Evolutionary conservation across 2,888 invertebrate species (phyloP).

Genomic region (Buathra laborator): DNA sequence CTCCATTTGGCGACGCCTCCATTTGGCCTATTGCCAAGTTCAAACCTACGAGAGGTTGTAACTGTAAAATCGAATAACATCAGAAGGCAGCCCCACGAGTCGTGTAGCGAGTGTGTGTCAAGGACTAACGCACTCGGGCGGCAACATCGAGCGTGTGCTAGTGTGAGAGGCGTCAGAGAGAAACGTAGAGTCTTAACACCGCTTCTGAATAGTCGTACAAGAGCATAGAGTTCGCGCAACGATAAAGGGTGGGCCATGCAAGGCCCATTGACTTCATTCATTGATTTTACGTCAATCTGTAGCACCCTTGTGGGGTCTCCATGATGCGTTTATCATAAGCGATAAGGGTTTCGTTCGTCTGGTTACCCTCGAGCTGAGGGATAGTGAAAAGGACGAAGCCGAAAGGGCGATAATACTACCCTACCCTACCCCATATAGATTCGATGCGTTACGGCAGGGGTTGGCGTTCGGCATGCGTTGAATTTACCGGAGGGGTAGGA

Average conservation of each 20-base stretch:
- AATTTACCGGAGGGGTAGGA: slow-evolving; percentile 40
- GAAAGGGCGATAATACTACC: slow-evolving; percentile 60
- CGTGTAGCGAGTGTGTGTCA: slow-evolving; percentile 43
- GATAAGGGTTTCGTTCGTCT: slow-evolving; percentile 73
- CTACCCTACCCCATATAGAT: slow-evolving; percentile 14
- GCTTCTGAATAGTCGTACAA: slow-evolving; percentile 1
- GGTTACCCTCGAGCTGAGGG: slow-evolving; percentile 48
- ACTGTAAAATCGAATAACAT: slow-evolving; percentile 17
- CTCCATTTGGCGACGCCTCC: neutral
- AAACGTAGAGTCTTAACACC: neutral
- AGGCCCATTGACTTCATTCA: slow-evolving; percentile 85
- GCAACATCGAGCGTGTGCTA: neutral
- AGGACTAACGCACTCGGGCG: slow-evolving; percentile 47
- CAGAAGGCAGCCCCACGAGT: slow-evolving; percentile 23
- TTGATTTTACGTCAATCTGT: slow-evolving; percentile 85
- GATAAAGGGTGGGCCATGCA: slow-evolving; percentile 51
- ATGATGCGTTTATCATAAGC: slow-evolving; percentile 85
- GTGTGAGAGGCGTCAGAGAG: neutral
- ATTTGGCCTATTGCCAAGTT: slow-evolving; percentile 19
- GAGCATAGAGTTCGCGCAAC: neutral
- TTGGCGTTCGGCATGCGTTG: slow-evolving; percentile 38
- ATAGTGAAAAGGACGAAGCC: slow-evolving; percentile 32
- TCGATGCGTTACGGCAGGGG: slow-evolving; percentile 31
- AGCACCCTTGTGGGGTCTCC: slow-evolving; percentile 82
- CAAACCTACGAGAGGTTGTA: neutral